Percentiles rank a stretch among this genome's conserved stretches.
Conservation (phyloP, 2,113 vertebrate species). For the Romanogobio albipinnatus region DNA sequence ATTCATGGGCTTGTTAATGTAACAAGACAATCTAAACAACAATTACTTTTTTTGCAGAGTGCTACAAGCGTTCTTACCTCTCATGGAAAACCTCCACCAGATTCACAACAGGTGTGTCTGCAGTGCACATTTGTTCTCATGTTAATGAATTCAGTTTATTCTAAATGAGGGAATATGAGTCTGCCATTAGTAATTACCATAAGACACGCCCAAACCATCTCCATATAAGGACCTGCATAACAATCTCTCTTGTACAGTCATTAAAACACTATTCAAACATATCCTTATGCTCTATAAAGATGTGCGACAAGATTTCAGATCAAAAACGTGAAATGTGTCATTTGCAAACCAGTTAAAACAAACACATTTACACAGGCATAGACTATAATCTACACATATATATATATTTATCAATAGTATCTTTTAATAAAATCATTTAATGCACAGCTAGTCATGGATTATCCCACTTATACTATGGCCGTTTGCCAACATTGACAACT, state of each 20-base stretch:
- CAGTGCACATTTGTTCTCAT: neutral
- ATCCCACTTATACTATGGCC: no score
- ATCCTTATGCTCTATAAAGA: neutral
- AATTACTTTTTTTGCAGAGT: neutral
- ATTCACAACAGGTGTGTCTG: constrained; percentile 24
- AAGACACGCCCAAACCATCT: neutral
- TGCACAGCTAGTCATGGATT: no score
- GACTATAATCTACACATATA: no score
- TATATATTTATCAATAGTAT: no score
- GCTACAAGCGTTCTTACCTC: neutral
- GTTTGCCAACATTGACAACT: no score
- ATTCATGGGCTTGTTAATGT: constrained; percentile 42
- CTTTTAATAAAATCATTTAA: no score
- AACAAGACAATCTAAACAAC: constrained; percentile 23
- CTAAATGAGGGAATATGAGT: neutral
- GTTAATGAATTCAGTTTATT: neutral
- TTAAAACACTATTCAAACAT: neutral
- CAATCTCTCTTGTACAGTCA: neutral
- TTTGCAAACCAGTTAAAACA: no score
- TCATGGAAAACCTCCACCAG: neutral
- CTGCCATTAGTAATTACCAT: neutral
- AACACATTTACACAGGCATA: no score
- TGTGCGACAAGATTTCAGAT: no score
- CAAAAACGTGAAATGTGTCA: no score
- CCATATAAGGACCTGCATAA: neutral